Conservation (phyloP, 2,888 invertebrate species). For the Nemoura dubitans region DNA sequence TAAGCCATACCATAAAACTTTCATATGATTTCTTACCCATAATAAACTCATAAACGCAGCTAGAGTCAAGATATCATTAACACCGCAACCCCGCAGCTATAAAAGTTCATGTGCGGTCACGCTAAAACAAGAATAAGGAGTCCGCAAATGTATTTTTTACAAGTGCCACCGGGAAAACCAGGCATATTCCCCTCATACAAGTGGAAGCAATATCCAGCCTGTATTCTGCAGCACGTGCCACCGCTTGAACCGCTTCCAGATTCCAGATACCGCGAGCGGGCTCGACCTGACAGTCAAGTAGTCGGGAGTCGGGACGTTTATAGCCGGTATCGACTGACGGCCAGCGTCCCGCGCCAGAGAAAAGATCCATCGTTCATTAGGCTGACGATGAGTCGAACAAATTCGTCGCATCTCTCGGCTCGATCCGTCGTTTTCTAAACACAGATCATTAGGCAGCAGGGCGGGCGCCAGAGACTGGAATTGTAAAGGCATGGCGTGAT, state of each 20-base stretch:
- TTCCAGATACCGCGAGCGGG: neutral
- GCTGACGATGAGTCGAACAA: neutral
- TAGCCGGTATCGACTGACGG: neutral
- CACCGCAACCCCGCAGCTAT: no score
- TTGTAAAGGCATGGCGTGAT: neutral
- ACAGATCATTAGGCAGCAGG: neutral
- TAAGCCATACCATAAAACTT: no score
- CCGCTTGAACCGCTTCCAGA: neutral
- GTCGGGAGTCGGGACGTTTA: neutral
- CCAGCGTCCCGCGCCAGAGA: neutral
- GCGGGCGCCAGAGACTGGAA: neutral
- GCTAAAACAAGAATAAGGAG: no score
- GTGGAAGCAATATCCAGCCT: no score
- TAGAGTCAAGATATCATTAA: no score
- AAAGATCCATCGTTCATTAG: neutral
- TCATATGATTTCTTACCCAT: no score
- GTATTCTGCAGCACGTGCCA: neutral
- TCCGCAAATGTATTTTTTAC: no score
- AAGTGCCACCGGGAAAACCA: no score
- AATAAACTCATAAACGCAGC: no score
- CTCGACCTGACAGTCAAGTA: neutral
- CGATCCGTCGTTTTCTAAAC: neutral
- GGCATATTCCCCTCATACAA: no score
- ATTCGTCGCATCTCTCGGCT: neutral
- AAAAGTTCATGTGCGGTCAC: no score